Percentiles rank a stretch among this genome's conserved stretches.
Conservation (phyloP, 1,140 invertebrate species). For the Drosophila punjabiensis region DNA sequence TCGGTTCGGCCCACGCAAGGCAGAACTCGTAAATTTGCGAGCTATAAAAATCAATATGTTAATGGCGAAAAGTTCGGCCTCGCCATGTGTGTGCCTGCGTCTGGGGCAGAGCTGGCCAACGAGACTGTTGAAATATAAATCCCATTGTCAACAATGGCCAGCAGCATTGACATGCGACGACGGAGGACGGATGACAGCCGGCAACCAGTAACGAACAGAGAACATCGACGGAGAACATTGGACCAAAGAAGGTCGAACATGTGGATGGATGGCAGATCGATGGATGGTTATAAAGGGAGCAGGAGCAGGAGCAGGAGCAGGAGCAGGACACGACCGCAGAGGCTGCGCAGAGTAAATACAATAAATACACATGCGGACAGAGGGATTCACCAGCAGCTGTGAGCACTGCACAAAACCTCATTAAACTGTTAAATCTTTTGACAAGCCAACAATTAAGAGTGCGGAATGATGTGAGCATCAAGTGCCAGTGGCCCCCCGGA, state of each 20-base stretch:
- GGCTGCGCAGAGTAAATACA: slow-evolving; percentile 74
- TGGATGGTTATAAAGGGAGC: slow-evolving; percentile 5
- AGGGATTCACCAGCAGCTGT: slow-evolving; percentile 50
- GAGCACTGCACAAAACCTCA: slow-evolving; percentile 72
- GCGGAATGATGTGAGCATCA: slow-evolving; percentile 60
- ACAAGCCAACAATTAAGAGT: slow-evolving; percentile 52
- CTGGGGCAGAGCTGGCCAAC: slow-evolving; percentile 24
- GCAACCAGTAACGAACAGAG: slow-evolving; percentile 13
- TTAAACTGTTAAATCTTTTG: slow-evolving; percentile 83
- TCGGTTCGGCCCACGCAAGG: slow-evolving; percentile 62
- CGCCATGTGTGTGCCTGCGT: slow-evolving; percentile 27
- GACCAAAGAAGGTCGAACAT: slow-evolving; percentile 25
- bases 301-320: background rate
- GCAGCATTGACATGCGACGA: slow-evolving; percentile 77
- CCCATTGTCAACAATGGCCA: slow-evolving; percentile 81
- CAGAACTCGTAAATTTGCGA: slow-evolving; percentile 75
- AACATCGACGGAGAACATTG: slow-evolving; percentile 4
- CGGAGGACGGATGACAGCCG: slow-evolving; percentile 39
- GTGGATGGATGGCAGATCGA: slow-evolving; percentile 22
- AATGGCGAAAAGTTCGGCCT: slow-evolving; percentile 70
- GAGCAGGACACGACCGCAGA: slow-evolving; percentile 44
- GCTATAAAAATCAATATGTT: slow-evolving; percentile 84
- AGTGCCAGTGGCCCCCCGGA: slow-evolving; percentile 18
- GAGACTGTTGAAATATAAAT: slow-evolving; percentile 82
- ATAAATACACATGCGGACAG: slow-evolving; percentile 73